Percentiles rank a stretch among this genome's conserved stretches.
phyloP scores from a whole-genome alignment of 2,888 invertebrate species.

The Pasiphila rectangulata region DNA sequence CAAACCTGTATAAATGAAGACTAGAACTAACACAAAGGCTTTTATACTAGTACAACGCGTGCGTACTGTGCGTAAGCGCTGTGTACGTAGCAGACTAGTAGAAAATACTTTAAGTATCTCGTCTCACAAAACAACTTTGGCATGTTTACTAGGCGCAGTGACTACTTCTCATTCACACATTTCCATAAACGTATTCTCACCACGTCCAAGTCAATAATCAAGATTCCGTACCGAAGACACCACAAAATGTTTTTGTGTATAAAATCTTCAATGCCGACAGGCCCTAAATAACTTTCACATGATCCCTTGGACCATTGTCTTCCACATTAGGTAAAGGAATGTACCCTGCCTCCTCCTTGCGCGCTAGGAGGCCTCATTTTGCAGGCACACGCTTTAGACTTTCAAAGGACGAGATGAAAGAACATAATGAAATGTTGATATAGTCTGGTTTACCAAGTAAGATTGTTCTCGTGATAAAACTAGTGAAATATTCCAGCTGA shows the following conservation, averaged over 20 bases:
- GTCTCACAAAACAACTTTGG: neutral
- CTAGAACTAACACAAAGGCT: too few relatives aligned
- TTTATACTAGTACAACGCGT: too few relatives aligned
- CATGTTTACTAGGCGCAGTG: neutral
- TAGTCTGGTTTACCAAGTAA: constrained; percentile 3
- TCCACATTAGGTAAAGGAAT: constrained; percentile 77
- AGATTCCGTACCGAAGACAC: neutral
- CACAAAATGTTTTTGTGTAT: constrained; percentile 29
- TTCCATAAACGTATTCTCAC: constrained; percentile 12
- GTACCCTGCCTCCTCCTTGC: constrained; percentile 35
- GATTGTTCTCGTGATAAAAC: neutral
- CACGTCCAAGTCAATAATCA: constrained; percentile 12
- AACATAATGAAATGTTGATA: constrained; percentile 11
- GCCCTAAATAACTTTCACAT: constrained; percentile 57
- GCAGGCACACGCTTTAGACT: constrained; percentile 55
- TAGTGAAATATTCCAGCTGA: neutral
- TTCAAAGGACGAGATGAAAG: constrained; percentile 25
- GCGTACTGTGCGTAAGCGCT: too few relatives aligned
- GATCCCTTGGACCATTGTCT: constrained; percentile 67
- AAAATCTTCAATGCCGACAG: constrained; percentile 25
- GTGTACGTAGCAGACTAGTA: too few relatives aligned
- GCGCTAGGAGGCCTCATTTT: constrained; percentile 49
- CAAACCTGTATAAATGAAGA: too few relatives aligned
- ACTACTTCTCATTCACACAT: neutral
- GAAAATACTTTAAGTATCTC: too few relatives aligned